Conservation (phyloP, 2,113 vertebrate species). For the Procavia capensis region DNA sequence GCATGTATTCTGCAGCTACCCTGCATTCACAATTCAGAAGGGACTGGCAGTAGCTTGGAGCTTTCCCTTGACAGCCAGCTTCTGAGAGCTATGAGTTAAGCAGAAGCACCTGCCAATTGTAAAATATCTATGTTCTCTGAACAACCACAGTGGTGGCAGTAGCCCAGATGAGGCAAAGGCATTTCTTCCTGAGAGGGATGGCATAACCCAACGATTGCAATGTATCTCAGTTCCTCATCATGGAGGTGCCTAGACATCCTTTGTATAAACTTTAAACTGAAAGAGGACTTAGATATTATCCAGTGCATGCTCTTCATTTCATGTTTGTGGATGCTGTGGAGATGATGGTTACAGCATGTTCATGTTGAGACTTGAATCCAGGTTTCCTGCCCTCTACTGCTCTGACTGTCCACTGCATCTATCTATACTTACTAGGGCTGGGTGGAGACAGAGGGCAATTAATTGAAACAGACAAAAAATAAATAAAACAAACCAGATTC, state of each 20-base stretch:
- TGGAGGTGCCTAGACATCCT: neutral
- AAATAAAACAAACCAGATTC: neutral
- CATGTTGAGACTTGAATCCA: neutral
- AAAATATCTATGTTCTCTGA: constrained; percentile 36
- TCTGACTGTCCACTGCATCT: neutral
- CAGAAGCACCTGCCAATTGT: constrained; percentile 51
- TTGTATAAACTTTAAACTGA: neutral
- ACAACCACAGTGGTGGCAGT: neutral
- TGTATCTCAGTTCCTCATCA: neutral
- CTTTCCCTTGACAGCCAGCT: constrained; percentile 64
- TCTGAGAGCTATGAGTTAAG: constrained; percentile 48
- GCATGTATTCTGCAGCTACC: neutral
- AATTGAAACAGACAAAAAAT: neutral
- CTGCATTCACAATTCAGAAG: constrained; percentile 41
- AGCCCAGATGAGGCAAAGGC: neutral
- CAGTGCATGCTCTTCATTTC: neutral
- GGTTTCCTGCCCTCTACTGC: neutral
- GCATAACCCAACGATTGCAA: neutral
- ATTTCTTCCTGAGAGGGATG: constrained; percentile 19
- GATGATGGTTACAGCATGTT: neutral
- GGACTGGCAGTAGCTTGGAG: neutral
- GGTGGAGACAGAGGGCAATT: neutral
- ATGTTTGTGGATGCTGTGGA: neutral
- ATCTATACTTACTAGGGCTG: neutral
- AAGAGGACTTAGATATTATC: neutral